phyloP scores from a whole-genome alignment of 2,797 vertebrate species.

The Peromyscus aztecus region DNA sequence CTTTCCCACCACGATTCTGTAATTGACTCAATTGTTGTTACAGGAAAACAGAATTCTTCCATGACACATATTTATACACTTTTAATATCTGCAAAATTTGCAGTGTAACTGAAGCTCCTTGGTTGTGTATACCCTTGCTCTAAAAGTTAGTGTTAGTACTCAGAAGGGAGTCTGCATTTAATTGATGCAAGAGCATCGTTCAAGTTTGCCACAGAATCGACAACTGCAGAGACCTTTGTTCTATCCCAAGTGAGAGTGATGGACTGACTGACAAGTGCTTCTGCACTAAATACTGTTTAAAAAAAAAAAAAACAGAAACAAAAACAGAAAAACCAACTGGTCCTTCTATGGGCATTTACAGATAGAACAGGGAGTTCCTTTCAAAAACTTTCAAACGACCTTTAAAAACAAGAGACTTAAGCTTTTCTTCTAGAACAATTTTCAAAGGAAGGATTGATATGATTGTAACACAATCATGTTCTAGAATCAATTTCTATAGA shows the following conservation, averaged over 20 bases:
- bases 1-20: neutral
- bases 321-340: neutral
- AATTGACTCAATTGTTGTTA: constrained; percentile 10
- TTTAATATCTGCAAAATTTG: neutral
- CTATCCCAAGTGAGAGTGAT: constrained; percentile 48
- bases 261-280: neutral
- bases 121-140: neutral
- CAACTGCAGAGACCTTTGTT: constrained; percentile 48
- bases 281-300: neutral
- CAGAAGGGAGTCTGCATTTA: constrained; percentile 8
- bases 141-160: neutral
- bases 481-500: neutral
- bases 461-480: constrained; percentile 1
- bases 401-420: neutral
- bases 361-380: neutral
- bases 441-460: constrained; percentile 1
- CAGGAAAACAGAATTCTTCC: constrained; percentile 36
- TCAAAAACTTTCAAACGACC: constrained; percentile 18
- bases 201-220: constrained; percentile 45
- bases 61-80: neutral
- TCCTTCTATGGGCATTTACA: neutral
- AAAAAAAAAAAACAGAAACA: neutral
- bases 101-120: neutral
- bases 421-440: constrained; percentile 18
- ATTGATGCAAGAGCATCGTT: neutral